Base-by-base conservation (phyloP, 2,888 invertebrate species). In the Caenorhabditis panamensis region DNA sequence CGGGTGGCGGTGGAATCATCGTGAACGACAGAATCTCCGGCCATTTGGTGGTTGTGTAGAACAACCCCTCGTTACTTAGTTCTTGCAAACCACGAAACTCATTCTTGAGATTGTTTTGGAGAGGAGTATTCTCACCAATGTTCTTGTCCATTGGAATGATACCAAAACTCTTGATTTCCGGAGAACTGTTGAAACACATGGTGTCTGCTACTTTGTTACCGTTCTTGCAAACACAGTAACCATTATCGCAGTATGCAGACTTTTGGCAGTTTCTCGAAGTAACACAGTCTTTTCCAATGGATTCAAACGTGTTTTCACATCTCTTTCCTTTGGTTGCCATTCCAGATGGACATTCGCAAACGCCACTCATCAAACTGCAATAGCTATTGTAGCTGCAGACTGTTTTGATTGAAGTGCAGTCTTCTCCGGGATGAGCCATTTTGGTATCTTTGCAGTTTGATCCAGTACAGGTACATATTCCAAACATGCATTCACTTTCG, bases 321-420 rank as follows among this genome's bases (percentile, higher is more conserved):
- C 64, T 47, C 20, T 69, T 87, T 24, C 85, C 83, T 6, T 68
- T 76, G 1, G 86, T 85, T 4, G 80, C 78, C 84, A 84, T 85
- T 24, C 90, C 90, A 18, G 83, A 79, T 1, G 90, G 88, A 59
- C 90, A 90, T 67, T 90, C 90, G 67, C 90, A 90, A 11, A 90
- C 89, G 6, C 89, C 88, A 58, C 84, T 83, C 73, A 87, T 87
- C 71, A 85, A 71, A 24, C 87, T 85, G 67, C 90, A 90, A 47
- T 86, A 85, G 37, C 84, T 82, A 69, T 86, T 85, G 69, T 79
- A 82, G 49, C 79, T 83, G 77, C 89, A 89, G 16, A 87, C 82
- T 9, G 71, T 79, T 36, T 82, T 85, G 6, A 58, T 24, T 1
- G 75, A 63, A 2, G 82, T 64, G 62, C 88, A 89, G 16, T 84